These are phyloP conservation scores for Peromyscus eremicus DNA, from an alignment of 2,797 vertebrate species.

Conservation along the genomic window DNA sequence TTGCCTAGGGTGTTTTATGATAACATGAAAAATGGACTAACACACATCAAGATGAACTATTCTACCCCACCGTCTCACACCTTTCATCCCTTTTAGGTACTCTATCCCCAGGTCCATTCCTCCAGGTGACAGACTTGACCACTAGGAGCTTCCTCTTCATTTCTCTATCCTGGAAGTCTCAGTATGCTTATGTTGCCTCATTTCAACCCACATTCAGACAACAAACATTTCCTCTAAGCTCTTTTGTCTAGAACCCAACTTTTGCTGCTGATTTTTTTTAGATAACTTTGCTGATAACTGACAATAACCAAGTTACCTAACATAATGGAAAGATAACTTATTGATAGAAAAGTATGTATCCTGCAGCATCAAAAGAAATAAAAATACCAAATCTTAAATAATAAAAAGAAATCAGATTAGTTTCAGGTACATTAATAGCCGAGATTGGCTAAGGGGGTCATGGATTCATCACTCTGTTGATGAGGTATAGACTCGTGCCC, in stretches of 20 bases:
- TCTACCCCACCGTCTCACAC: not conserved
- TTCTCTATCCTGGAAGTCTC: not conserved
- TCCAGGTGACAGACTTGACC: not conserved
- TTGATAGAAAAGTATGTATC: not conserved
- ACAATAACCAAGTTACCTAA: not conserved
- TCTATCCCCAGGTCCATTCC: not conserved
- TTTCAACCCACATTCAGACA: not conserved
- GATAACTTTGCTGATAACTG: not conserved
- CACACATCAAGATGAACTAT: not conserved
- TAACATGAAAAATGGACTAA: not conserved
- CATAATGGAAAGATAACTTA: not conserved
- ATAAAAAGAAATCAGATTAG: not conserved
- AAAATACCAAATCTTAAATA: not conserved
- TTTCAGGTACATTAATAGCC: slow-evolving; percentile 15
- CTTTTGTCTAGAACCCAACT: not conserved
- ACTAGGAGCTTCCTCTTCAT: not conserved
- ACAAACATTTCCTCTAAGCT: not conserved
- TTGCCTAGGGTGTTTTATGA: not conserved
- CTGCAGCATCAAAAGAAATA: slow-evolving; percentile 33
- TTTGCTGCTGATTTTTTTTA: slow-evolving; percentile 13
- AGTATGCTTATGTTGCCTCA: not conserved
- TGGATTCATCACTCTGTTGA: not conserved
- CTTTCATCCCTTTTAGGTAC: not conserved
- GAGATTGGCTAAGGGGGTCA: not conserved
- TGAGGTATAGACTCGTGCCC: not conserved